These are phyloP conservation scores for Heteromyza rotundicornis DNA, from an alignment of 2,888 invertebrate species.

Conservation along the genomic window DNA sequence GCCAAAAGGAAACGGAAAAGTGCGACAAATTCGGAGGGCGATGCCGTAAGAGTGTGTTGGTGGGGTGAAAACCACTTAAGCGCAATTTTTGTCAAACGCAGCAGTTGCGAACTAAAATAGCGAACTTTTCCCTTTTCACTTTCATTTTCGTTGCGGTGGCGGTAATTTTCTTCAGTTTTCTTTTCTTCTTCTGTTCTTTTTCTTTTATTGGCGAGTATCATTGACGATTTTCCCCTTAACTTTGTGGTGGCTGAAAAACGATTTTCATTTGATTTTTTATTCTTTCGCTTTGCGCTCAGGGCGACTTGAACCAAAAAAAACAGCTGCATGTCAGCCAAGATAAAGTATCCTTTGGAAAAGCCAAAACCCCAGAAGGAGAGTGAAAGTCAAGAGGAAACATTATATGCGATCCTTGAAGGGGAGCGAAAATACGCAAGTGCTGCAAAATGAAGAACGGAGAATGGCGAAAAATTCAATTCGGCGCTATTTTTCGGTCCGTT, in stretches of 20 bases:
- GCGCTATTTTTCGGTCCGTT: too few species aligned
- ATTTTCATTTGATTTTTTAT: not conserved
- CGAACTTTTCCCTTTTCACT: not conserved
- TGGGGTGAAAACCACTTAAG: not conserved
- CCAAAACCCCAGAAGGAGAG: too few species aligned
- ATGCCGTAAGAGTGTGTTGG: not conserved
- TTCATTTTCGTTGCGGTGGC: not conserved
- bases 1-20: not conserved
- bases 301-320: not conserved
- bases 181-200: not conserved
- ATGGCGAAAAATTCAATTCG: too few species aligned
- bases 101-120: not conserved
- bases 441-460: too few species aligned
- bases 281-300: not conserved
- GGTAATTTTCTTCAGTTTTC: not conserved
- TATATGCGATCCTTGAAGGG: too few species aligned
- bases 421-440: too few species aligned
- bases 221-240: not conserved
- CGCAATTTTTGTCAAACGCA: not conserved
- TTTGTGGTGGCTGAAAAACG: not conserved
- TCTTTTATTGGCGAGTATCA: not conserved
- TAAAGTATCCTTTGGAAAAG: too few species aligned
- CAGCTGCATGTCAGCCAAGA: not conserved
- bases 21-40: not conserved
- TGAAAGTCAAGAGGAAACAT: too few species aligned